Evolutionary conservation across 2,888 invertebrate species (phyloP).

Genomic region (Cylloceria caligata): DNA sequence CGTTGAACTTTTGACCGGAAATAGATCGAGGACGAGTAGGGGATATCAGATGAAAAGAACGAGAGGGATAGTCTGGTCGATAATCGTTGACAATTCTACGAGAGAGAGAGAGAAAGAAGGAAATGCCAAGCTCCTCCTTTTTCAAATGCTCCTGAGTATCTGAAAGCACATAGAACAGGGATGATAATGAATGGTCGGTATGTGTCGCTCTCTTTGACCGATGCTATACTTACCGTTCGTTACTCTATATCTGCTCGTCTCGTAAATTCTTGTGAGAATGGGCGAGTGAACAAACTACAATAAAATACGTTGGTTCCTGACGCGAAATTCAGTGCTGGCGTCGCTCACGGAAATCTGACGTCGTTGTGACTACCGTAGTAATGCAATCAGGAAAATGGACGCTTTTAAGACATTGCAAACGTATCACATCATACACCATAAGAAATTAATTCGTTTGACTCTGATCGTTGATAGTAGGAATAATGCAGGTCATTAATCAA

Average conservation of each 20-base stretch:
- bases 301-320: constrained; percentile 39
- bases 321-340: constrained; percentile 64
- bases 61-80: background rate
- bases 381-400: too few relatives aligned
- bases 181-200: constrained; percentile 16
- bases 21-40: constrained; percentile 7
- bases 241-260: background rate
- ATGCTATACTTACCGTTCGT: constrained; percentile 9
- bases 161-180: constrained; percentile 26
- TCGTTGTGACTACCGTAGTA: background rate
- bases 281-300: constrained; percentile 15
- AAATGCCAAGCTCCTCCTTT: constrained; percentile 10
- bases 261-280: constrained; percentile 22
- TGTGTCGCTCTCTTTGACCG: background rate
- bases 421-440: too few relatives aligned
- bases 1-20: constrained; percentile 9
- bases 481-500: too few relatives aligned
- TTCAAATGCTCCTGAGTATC: constrained; percentile 11
- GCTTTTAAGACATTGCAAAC: too few relatives aligned
- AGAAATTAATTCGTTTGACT: too few relatives aligned
- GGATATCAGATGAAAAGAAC: background rate
- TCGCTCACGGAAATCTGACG: constrained; percentile 53
- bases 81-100: constrained; percentile 2
- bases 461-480: too few relatives aligned
- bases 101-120: constrained; percentile 5